A percentile compares a stretch with the other conserved stretches of the same genome.
phyloP scores from a whole-genome alignment of 2,113 vertebrate species.

The Gymnocephalus cernua region DNA sequence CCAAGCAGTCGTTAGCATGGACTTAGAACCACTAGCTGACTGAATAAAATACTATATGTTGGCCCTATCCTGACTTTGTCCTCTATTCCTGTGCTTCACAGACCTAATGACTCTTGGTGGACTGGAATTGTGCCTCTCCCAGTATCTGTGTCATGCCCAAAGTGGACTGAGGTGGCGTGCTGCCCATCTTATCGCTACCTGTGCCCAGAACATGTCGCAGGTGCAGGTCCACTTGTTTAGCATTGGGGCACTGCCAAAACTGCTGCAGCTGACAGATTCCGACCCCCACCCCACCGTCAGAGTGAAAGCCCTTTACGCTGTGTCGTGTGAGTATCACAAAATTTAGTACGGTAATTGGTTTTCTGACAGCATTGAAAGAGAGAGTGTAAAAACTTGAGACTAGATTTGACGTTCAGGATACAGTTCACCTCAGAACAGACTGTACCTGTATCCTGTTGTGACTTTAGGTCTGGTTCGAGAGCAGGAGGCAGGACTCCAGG shows the following conservation, averaged over 20 bases:
- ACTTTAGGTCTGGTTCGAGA: conserved; percentile 89
- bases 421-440: background rate
- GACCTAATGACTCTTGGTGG: conserved; percentile 92
- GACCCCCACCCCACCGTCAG: conserved; percentile 86
- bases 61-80: background rate
- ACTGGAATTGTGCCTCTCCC: conserved; percentile 87
- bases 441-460: background rate
- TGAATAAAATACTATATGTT: background rate
- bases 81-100: conserved; percentile 54
- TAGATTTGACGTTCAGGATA: background rate
- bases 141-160: conserved; percentile 84
- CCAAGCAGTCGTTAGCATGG: background rate
- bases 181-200: conserved; percentile 89
- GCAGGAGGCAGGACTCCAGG: conserved; percentile 87
- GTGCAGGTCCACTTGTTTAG: conserved; percentile 88
- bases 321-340: conserved; percentile 90
- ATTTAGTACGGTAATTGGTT: background rate
- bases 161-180: conserved; percentile 89
- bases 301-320: conserved; percentile 92
- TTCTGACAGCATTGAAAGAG: background rate
- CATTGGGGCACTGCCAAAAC: conserved; percentile 84
- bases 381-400: background rate
- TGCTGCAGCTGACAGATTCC: conserved; percentile 88
- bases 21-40: background rate
- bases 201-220: conserved; percentile 91